Evolutionary conservation across 2,888 invertebrate genomes (phyloP).

Genomic region (Sinopyrophorus schimmeli): DNA sequence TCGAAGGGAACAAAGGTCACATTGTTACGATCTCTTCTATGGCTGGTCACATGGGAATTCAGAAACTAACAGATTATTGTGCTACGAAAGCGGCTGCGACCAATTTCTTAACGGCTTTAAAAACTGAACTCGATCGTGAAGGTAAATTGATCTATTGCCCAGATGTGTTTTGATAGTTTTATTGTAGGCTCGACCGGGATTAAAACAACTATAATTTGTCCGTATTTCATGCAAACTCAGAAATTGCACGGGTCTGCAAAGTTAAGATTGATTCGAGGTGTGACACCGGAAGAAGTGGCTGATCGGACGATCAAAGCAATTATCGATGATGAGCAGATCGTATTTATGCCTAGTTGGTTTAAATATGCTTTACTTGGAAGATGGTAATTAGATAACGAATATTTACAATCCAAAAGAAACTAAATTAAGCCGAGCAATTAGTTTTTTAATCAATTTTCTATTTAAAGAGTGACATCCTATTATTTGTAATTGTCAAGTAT

Average conservation of each 20-base stretch:
- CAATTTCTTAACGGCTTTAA: conserved; percentile 66
- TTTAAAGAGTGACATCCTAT: too few species aligned
- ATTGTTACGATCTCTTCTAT: conserved; percentile 86
- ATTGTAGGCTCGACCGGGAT: conserved; percentile 47
- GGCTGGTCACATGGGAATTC: conserved; percentile 66
- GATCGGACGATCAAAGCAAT: conserved; percentile 77
- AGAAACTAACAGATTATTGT: conserved; percentile 84
- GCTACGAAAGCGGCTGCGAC: conserved; percentile 87
- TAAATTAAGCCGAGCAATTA: too few species aligned
- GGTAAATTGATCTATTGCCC: conserved; percentile 44
- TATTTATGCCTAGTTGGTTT: conserved; percentile 76
- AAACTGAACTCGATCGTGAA: conserved; percentile 63
- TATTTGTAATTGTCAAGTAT: background rate
- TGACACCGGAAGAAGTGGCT: conserved; percentile 83
- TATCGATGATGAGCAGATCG: conserved; percentile 70
- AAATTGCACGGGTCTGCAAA: conserved; percentile 91
- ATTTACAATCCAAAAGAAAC: too few species aligned
- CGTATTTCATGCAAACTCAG: conserved; percentile 82
- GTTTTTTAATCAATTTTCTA: too few species aligned
- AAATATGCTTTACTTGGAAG: conserved; percentile 67
- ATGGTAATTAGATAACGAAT: conserved; percentile 60
- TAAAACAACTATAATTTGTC: conserved; percentile 83
- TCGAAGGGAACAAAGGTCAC: conserved; percentile 79
- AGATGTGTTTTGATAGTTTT: background rate
- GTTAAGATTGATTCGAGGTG: conserved; percentile 66